Base-by-base conservation (phyloP, 64 coral and sea anemone genomes). In the Platygyra sinensis region DNA sequence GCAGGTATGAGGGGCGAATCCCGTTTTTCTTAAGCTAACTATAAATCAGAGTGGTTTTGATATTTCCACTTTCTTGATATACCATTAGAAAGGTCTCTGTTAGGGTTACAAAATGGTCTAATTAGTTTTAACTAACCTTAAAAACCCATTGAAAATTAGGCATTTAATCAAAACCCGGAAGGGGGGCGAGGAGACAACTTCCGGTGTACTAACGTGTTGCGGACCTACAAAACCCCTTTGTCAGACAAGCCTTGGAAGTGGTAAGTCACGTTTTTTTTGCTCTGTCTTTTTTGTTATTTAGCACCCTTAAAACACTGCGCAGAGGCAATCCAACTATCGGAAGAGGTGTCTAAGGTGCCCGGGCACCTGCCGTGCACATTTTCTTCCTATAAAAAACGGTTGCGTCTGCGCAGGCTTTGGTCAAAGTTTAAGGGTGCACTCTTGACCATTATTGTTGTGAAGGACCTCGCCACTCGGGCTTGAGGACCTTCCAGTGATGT, bases 381-480 rank as follows among this genome's bases (percentile, higher is more conserved):
- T 62, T 81, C 14, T 81, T 36, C 55, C 79, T 2, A 29, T 81
- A 62, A 28, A 81, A 81, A 33, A 62, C 55, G 54, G 22, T 62
- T 81, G 57, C 79, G 30, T 81, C 11, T 81, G 55, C 28, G 55
- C 54, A 81, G 79, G 79, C 79, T 81, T 27, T 25, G 54, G 79
- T 81, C 22, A 61, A 57, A 81, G 57, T 80, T 81, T 36, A 81
- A 81, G 79, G 79, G 79, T 81, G 79, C 79, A 8, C 25, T 80
- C 16, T 80, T 36, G 52, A 80, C 78, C 78, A 64, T 64, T 36
- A 17, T 17, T 1, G 22, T 64, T 12, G 5, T 64, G 62, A 18
- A 17, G 62, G 62, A 64, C 62, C 62, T 64, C 22, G 62, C 18
- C 18, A 81, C 19, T 62, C 49, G 3, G n/a, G 17, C 10, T 33